Evolutionary conservation across 2,888 invertebrate species (phyloP).

Genomic region (Agrotis exclamationis): DNA sequence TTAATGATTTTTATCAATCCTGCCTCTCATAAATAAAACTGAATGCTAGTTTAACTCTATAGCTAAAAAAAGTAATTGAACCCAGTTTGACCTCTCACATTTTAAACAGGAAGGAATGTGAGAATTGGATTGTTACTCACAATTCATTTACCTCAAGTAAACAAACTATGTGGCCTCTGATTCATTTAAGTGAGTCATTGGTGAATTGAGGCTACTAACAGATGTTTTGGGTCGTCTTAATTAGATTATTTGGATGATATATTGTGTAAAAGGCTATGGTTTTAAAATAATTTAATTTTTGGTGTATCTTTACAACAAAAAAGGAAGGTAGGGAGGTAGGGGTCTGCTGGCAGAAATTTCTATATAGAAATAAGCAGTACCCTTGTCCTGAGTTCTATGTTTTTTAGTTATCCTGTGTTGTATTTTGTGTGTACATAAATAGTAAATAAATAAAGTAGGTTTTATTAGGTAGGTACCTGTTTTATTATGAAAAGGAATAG

Average conservation of each 20-base stretch:
- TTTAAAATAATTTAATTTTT: conserved; percentile 4
- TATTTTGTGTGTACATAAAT: too few species aligned
- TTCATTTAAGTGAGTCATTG: conserved; percentile 54
- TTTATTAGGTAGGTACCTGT: too few species aligned
- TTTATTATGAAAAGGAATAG: background rate
- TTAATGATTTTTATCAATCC: too few species aligned
- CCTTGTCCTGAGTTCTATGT: too few species aligned
- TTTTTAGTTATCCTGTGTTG: too few species aligned
- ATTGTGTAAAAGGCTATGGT: background rate
- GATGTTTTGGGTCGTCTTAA: conserved; percentile 27
- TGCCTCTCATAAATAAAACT: conserved; percentile 7
- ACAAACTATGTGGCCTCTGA: conserved; percentile 25
- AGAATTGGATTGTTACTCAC: conserved; percentile 44
- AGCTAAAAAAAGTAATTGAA: background rate
- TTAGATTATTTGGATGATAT: conserved; percentile 31
- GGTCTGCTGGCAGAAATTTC: too few species aligned
- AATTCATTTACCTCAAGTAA: conserved; percentile 42
- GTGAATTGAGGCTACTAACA: conserved; percentile 25
- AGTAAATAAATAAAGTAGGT: too few species aligned
- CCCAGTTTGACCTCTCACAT: conserved; percentile 6
- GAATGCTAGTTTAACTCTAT: background rate
- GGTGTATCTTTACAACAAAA: too few species aligned
- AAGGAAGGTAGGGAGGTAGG: too few species aligned
- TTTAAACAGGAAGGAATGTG: conserved; percentile 21
- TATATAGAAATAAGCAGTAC: too few species aligned